Evolutionary conservation across 2,113 vertebrate species (phyloP), one percentile per base, ranked within the genome.

Genomic region (Amphiprion ocellaris): DNA sequence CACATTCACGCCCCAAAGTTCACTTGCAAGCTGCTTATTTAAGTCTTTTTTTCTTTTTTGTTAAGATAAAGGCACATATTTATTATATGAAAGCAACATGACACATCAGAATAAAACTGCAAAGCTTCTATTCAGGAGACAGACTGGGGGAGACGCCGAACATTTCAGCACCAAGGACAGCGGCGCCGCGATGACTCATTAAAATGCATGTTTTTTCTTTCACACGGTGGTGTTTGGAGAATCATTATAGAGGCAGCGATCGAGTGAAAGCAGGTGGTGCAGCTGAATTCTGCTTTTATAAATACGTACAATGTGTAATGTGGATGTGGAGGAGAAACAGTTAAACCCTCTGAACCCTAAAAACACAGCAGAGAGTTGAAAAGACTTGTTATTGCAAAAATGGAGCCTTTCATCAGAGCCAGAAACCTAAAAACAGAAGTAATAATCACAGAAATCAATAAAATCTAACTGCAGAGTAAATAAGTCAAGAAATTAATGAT

Each of bases 141-240:
- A n/a, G 39, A 26, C 26, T 17, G 0, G 14, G 11, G 6, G 39
- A 60, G 28, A 44, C 0, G 0, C 16, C 9, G 14, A 62, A 59
- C 44, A 26, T 58, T 84, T 86, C 70, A 78, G 75, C 75, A 64
- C 75, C 68, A 56, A 75, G 65, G 82, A 89, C 85, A 63, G 50
- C 5, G 16, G 21, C 23, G 9, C 56, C 33, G 58, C 65, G 46
- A 1, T 1, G 10, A 24, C 9, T 55, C 56, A 50, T 67, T 47
- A 56, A 67, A 79, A 59, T 3, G 7, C 15, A 21, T 41, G 26
- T 26, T 26, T 26, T 68, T 14, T 58, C 23, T 72, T 26, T 26
- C 10, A 39, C 30, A 12, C 4, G 3, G 5, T 4, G 0, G 28
- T 26, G 4, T n/a, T 24, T n/a, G 3, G 30, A 7, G 37, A 10